Base-by-base conservation (phyloP, 1,140 invertebrate genomes). In the Zaprionus taronus region DNA sequence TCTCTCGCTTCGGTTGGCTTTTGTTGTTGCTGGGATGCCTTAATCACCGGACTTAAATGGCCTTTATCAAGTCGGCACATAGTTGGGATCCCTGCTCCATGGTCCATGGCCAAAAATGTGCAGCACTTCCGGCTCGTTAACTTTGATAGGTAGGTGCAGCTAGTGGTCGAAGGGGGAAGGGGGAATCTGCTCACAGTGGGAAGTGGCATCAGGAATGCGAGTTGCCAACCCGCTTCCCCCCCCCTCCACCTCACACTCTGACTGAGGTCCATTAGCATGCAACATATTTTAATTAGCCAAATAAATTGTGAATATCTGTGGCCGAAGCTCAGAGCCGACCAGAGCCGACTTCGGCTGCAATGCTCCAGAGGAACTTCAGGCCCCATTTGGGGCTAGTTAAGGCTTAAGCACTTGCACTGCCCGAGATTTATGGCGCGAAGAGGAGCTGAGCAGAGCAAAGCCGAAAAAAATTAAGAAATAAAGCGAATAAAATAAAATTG, bases 201-300 rank as follows among this genome's bases (percentile, higher is more conserved):
- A 56, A 65, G 68, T 64, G 60, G 67, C 38, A 41, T 2, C 67
- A 38, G n/a, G 41, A 55, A 66, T 70, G 71, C n/a, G 38, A 41
- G 14, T 15, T 7, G 15, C 14, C 36, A 38, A 4, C 14, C 38
- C n/a, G n/a, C n/a, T n/a, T 5, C 0, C n/a, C 0, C 41, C 12
- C 1, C 34, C 14, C 36, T 2, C 38, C 15, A n/a, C 38, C 15
- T 5, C 15, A 5, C 41, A 41, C 38, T n/a, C 38, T 74, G n/a
- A 77, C 84, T 83, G 84, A 87, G 78, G 72, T 89, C 84, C 84
- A 87, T 87, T 87, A 87, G 84, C 72, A 89, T 87, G 85, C 85
- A 87, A 87, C 84, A 87, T 87, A 87, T 87, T 87, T 87, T 87
- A 87, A 87, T 87, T 87, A 87, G 84, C 78, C 81, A 87, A 84